phyloP scores from a whole-genome alignment of 2,888 invertebrate species.

The Eilema sororculum region DNA sequence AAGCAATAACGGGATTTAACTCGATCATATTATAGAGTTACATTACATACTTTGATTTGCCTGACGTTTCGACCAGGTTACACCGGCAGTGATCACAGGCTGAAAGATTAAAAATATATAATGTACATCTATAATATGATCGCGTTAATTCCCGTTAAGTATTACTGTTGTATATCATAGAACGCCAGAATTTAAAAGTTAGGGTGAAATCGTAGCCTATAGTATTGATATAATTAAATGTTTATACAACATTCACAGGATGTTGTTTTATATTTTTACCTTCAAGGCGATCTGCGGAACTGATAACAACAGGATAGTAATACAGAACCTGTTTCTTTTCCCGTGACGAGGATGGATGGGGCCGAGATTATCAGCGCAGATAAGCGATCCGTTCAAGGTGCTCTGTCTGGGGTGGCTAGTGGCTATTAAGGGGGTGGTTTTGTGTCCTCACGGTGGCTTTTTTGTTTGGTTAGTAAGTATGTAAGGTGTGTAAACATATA shows the following conservation, averaged over 20 bases:
- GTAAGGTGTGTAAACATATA: background rate
- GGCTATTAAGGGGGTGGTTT: constrained; percentile 19
- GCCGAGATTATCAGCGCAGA: constrained; percentile 52
- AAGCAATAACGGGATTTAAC: too few species aligned
- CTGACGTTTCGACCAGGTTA: too few species aligned
- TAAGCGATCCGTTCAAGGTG: constrained; percentile 49
- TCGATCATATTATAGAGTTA: too few species aligned
- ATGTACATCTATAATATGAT: too few species aligned
- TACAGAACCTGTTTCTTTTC: constrained; percentile 22
- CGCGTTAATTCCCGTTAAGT: too few species aligned
- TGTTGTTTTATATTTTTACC: constrained; percentile 7
- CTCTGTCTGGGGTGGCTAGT: constrained; percentile 39
- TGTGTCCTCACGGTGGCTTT: constrained; percentile 10
- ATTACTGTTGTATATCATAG: too few species aligned
- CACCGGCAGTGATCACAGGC: too few species aligned
- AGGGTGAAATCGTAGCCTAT: too few species aligned
- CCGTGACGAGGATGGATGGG: constrained; percentile 51
- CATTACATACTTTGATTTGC: too few species aligned
- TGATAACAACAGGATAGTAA: constrained; percentile 24
- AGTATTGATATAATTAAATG: background rate
- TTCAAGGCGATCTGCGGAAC: constrained; percentile 4
- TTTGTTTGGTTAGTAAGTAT: constrained; percentile 13
- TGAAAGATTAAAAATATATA: too few species aligned
- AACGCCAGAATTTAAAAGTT: too few species aligned
- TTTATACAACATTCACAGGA: background rate